These are phyloP conservation scores for Idris sp. DNA, from an alignment of 1,140 invertebrate genomes.

Conservation along the genomic window DNA sequence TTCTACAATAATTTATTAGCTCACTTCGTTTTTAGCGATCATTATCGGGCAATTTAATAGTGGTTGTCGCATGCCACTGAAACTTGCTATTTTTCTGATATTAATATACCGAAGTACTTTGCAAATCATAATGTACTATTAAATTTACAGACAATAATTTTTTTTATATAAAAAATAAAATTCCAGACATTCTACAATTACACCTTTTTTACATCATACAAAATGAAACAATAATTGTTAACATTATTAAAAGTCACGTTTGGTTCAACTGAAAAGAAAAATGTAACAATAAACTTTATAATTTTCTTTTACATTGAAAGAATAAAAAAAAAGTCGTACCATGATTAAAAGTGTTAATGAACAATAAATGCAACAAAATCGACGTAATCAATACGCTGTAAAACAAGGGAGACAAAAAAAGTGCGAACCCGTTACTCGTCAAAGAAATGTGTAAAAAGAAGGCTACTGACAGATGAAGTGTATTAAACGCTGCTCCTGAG, in stretches of 20 bases:
- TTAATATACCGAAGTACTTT: neutral
- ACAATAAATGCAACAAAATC: neutral
- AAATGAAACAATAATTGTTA: no score
- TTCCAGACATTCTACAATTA: no score
- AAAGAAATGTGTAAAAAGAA: constrained; percentile 7
- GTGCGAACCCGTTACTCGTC: neutral
- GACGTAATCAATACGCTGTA: neutral
- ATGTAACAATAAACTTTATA: no score
- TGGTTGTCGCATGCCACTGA: constrained; percentile 1
- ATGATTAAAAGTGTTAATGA: no score
- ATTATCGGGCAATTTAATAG: constrained; percentile 9
- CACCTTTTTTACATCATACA: no score
- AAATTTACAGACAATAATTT: no score
- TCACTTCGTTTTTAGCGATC: neutral
- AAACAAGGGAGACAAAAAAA: constrained; percentile 3
- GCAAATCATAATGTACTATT: no score
- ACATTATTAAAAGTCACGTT: no score
- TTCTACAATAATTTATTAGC: neutral
- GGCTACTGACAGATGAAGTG: constrained; percentile 33
- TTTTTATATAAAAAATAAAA: no score
- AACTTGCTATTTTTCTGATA: constrained; percentile 9
- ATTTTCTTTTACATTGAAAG: no score
- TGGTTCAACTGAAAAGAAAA: no score
- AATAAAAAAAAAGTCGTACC: no score
- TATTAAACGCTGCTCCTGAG: constrained; percentile 28